phyloP scores from a whole-genome alignment of 1,140 invertebrate species.

The Oscheius sp. region DNA sequence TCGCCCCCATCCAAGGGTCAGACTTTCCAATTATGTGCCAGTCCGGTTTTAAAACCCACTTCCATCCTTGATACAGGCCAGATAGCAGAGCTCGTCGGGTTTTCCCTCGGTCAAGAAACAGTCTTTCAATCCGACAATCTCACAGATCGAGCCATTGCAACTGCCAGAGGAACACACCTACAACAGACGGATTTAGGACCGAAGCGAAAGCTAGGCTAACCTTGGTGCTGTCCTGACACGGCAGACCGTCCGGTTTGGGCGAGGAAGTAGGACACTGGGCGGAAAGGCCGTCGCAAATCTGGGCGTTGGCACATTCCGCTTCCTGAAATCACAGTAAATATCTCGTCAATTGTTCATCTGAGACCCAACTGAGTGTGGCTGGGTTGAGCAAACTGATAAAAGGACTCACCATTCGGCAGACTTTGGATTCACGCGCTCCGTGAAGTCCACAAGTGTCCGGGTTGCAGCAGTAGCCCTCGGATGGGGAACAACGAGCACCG shows the following conservation, averaged over 20 bases:
- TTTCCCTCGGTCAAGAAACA: constrained; percentile 92
- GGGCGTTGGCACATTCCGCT: constrained; percentile 48
- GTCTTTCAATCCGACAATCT: constrained; percentile 87
- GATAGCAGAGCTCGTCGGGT: constrained; percentile 86
- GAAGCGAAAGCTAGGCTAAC: constrained; percentile 36
- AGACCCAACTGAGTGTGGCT: too few species aligned
- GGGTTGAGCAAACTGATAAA: background rate
- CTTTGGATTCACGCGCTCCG: constrained; percentile 60
- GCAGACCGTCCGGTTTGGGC: constrained; percentile 75
- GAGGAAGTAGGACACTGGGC: constrained; percentile 75
- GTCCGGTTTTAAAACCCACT: constrained; percentile 40
- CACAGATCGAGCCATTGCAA: constrained; percentile 89
- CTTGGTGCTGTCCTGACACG: constrained; percentile 64
- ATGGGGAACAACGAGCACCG: constrained; percentile 84
- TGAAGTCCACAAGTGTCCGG: constrained; percentile 76
- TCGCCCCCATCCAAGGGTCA: too few species aligned
- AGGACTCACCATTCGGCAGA: constrained; percentile 19
- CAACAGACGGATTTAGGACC: background rate
- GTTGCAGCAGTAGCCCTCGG: constrained; percentile 91
- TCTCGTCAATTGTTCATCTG: too few species aligned
- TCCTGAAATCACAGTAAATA: constrained; percentile 51
- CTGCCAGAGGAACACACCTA: constrained; percentile 78
- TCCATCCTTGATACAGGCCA: constrained; percentile 87
- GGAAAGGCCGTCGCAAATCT: constrained; percentile 69
- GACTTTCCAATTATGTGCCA: too few species aligned